Percentiles rank a stretch among this genome's conserved stretches.
These are phyloP conservation scores for Hassar affinis DNA, from an alignment of 2,113 vertebrate species.

Conservation along the genomic window DNA sequence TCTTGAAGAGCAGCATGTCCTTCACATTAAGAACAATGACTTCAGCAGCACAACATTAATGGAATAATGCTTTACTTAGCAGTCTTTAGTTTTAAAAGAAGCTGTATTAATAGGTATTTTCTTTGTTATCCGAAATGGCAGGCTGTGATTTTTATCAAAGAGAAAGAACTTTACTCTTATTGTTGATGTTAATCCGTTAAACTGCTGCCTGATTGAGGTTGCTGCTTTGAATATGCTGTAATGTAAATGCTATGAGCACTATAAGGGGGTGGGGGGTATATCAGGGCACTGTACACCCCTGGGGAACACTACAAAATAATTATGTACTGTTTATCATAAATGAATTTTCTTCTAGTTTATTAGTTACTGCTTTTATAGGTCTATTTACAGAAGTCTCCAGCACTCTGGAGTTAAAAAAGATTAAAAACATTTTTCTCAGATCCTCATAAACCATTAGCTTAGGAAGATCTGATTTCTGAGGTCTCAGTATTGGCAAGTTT, in stretches of 20 bases:
- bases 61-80: not conserved
- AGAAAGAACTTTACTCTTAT: not conserved
- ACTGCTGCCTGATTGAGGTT: not conserved
- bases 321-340: not conserved
- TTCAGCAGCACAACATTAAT: not conserved
- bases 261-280: not conserved
- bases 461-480: conserved; percentile 7
- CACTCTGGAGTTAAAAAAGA: not conserved
- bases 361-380: not conserved
- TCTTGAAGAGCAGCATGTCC: not conserved
- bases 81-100: not conserved
- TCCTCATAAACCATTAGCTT: not conserved
- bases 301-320: not conserved
- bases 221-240: conserved; percentile 6
- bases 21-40: conserved; percentile 3
- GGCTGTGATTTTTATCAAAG: not conserved
- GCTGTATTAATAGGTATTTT: not conserved
- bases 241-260: not conserved
- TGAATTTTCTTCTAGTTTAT: not conserved
- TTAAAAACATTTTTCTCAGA: not conserved
- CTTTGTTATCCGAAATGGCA: not conserved
- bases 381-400: not conserved
- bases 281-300: not conserved
- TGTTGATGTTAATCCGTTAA: conserved; percentile 12
- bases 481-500: not conserved